Base-by-base conservation (phyloP, 37 sponge, comb jelly and placozoan species). In the Hormiphora californensis region DNA sequence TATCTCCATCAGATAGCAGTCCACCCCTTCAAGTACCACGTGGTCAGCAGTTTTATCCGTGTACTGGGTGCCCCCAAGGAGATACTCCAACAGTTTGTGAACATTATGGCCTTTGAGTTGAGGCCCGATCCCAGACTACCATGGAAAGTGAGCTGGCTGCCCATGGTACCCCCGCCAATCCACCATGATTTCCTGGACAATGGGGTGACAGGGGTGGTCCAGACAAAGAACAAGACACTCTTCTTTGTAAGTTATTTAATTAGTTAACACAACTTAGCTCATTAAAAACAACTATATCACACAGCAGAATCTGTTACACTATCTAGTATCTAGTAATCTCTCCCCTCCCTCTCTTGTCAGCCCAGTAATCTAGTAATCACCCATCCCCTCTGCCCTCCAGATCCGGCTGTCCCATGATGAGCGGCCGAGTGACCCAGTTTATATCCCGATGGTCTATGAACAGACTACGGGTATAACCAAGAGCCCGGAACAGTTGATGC, bases 61-160 rank as follows among this genome's bases (percentile, higher is more conserved):
- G 43, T 73, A n/a, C 38, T 73, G 46, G 81, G 81, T 0, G 81
- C 81, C 15, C 81, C 41, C 17, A 73, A 73, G 38, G 81, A 73
- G 3, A 73, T 73, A 4, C 38, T 73, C 4, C 81, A 73, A 36
- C 81, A 73, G 44, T 73, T 73, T 28, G 43, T 73, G 46, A 73
- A 73, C 81, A 73, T 73, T 28, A 73, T 73, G 81, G 21, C 81
- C 8, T 40, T 73, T 33, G 81, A 73, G 43, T 30, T 73, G 81
- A 40, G 43, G 27, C 81, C 81, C 41, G 44, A 73, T 17, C 81
- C 81, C 0, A 21, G 81, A 27, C 43, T 73, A 43, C 41, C 19
- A 33, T 73, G 81, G 81, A 27, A 28, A 4, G 8, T 73, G 25
- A 73, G 38, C 19, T 73, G 81, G 81, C 25, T 73, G 39, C 81